Evolutionary conservation across 2,113 vertebrate genomes (phyloP), one percentile per base, ranked within the genome.

Genomic region (Leptobrachium ailaonicum): DNA sequence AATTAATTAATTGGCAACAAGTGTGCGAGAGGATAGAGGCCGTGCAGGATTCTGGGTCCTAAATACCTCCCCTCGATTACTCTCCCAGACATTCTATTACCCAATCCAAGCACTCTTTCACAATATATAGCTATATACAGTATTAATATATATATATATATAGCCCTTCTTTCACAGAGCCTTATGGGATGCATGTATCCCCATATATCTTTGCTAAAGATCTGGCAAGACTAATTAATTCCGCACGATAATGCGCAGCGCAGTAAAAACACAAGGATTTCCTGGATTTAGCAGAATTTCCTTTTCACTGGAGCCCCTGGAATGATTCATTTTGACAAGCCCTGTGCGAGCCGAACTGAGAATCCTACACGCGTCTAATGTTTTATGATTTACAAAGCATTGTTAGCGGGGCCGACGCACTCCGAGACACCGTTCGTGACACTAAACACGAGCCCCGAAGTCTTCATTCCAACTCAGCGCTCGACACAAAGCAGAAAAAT

Each of bases 211-310:
- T 32, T 20, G 60, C 60, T 54, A 12, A 66, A 66, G 62, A 66
- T 64, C 64, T 73, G 70, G 72, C 70, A 66, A 14, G 6, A 40
- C 47, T 73, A 80, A 80, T 73, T 56, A 67, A 80, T 80, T 56
- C 71, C 60, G 14, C 47, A 3, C 14, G 32, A 79, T 64, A 64
- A 79, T 40, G 2, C 47, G 40, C 60, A n/a, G 47, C 11, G n/a
- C 50, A 43, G 41, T 53, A 64, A 73, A 50, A 80, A 73, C 13
- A 13, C 45, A 66, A 69, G 71, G 77, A 80, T 67, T 73, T 73
- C 62, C 77, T 73, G 77, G 41, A 56, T 58, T 58, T 54, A 32
- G 4, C 2, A 66, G 40, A 44, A 20, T 41, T 73, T 67, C 70
- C 71, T 45, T 62, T 67, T 2, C 45, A 8, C 45, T 20, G 14